These are phyloP conservation scores for Pollenia amentaria DNA, from an alignment of 2,888 invertebrate species.

Conservation along the genomic window DNA sequence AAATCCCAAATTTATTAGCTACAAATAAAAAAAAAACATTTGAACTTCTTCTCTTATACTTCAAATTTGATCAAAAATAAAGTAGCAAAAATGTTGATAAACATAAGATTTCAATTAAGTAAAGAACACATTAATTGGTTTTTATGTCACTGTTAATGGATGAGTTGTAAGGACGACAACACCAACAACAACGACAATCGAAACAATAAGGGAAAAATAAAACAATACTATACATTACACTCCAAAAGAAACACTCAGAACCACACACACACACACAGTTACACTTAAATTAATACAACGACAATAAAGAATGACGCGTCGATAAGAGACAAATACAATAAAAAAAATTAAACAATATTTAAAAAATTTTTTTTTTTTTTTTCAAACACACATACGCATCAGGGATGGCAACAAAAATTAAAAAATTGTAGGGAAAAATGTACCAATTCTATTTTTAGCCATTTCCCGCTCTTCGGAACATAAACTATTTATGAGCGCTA, in stretches of 20 bases:
- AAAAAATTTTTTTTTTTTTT: constrained; percentile 10
- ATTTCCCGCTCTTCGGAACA: too few relatives aligned
- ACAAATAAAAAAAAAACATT: not conserved
- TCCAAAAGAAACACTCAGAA: constrained; percentile 24
- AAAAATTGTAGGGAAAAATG: not conserved
- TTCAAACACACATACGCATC: not conserved
- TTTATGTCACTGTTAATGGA: constrained; percentile 69
- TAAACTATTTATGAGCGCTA: too few relatives aligned
- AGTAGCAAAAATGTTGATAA: constrained; percentile 58
- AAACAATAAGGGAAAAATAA: not conserved
- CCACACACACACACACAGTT: not conserved
- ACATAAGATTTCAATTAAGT: constrained; percentile 71
- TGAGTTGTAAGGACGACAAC: constrained; percentile 59
- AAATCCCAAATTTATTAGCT: constrained; percentile 17
- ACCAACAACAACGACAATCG: not conserved
- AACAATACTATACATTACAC: constrained; percentile 3
- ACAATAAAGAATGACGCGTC: constrained; percentile 61
- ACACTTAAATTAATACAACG: not conserved
- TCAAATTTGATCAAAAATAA: constrained; percentile 40
- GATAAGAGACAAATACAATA: constrained; percentile 29
- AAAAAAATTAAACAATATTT: constrained; percentile 38
- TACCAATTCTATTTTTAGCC: not conserved
- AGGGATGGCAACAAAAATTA: not conserved
- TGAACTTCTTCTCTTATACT: not conserved
- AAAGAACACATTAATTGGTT: constrained; percentile 69